phyloP scores from a whole-genome alignment of 2,797 vertebrate species.

The Megalops cyprinoides region DNA sequence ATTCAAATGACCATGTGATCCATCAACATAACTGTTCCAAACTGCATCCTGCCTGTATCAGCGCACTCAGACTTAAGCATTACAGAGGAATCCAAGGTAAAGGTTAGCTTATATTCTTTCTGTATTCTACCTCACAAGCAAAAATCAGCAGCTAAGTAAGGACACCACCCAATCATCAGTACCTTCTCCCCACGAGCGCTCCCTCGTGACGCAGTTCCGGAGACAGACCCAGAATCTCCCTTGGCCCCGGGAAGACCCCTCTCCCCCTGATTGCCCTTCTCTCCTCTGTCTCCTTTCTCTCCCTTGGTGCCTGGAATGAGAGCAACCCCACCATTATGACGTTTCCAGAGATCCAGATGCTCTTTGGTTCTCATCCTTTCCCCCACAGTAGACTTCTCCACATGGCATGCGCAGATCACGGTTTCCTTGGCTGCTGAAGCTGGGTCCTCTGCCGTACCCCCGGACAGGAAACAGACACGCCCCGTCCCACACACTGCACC shows the following conservation, averaged over 20 bases:
- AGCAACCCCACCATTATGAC: constrained; percentile 25
- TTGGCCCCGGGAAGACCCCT: constrained; percentile 73
- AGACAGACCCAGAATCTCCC: constrained; percentile 68
- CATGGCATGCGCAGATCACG: constrained; percentile 38
- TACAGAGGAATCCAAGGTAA: no score
- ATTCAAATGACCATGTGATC: no score
- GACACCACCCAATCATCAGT: not conserved
- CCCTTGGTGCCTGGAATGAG: constrained; percentile 63
- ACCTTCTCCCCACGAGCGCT: constrained; percentile 70
- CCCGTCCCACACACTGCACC: no score
- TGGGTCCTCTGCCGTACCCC: no score
- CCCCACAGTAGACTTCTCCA: constrained; percentile 43
- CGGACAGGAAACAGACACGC: no score
- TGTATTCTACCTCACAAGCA: not conserved
- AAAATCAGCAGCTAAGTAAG: not conserved
- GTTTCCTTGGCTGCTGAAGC: not conserved
- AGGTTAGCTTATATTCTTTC: no score
- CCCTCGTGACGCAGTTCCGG: constrained; percentile 45
- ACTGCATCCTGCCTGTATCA: no score
- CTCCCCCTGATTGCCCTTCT: constrained; percentile 73
- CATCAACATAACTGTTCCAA: no score
- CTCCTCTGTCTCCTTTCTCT: constrained; percentile 75
- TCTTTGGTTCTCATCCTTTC: constrained; percentile 45
- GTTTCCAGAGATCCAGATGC: constrained; percentile 42
- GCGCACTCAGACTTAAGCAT: no score